Evolutionary conservation across 2,797 vertebrate genomes (phyloP).

Genomic region (Notolabrus celidotus): DNA sequence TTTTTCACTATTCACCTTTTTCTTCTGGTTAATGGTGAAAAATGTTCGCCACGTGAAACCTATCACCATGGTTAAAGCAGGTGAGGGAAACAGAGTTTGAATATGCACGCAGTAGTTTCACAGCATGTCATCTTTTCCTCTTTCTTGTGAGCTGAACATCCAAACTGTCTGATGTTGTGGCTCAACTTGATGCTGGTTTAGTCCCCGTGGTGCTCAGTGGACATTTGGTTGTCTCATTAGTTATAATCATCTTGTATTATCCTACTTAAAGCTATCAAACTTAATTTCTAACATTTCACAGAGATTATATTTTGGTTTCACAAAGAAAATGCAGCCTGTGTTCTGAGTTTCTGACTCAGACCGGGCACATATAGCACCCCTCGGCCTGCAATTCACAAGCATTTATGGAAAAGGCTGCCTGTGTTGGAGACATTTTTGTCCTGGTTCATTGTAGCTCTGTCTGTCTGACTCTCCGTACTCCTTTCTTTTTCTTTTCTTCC

Average conservation of each 20-base stretch:
- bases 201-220: constrained; percentile 5
- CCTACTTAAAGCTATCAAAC: constrained; percentile 49
- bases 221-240: neutral
- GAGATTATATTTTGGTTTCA: constrained; percentile 22
- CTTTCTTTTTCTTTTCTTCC: constrained; percentile 50
- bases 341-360: constrained; percentile 40
- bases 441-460: constrained; percentile 57
- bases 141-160: constrained; percentile 9
- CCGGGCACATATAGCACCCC: constrained; percentile 52
- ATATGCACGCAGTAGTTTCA: neutral
- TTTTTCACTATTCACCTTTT: neutral
- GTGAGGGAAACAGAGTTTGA: neutral
- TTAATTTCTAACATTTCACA: constrained; percentile 46
- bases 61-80: constrained; percentile 1
- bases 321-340: constrained; percentile 50
- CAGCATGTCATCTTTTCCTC: constrained; percentile 1
- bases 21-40: too few relatives aligned
- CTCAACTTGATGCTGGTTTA: constrained; percentile 20
- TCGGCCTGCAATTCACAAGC: constrained; percentile 24
- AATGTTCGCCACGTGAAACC: constrained; percentile 10
- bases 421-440: constrained; percentile 45
- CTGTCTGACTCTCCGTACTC: constrained; percentile 43
- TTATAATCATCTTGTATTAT: constrained; percentile 50
- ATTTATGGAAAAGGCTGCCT: constrained; percentile 52
- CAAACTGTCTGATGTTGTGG: constrained; percentile 5